Evolutionary conservation across 2,888 invertebrate species (phyloP), one percentile per base, ranked within the genome.

Genomic region (Tortricodes alternella): DNA sequence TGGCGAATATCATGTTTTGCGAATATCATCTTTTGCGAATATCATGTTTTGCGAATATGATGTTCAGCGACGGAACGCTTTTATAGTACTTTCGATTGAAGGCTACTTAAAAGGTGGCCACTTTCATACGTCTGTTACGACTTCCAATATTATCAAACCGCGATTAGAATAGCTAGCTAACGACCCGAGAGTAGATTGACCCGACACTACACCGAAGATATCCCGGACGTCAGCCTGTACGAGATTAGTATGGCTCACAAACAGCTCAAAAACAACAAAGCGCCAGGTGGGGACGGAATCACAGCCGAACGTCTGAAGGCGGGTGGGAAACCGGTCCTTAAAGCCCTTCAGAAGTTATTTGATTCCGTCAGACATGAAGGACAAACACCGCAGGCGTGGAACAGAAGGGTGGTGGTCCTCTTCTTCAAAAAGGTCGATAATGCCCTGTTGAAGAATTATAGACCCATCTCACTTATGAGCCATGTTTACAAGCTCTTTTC

Each of bases 401-500:
- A 6, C 8, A 6, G 8, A 6, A 24, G 23, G 7, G 7, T 24
- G 6, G 23, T 24, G 0, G 23, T 24, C 6, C 2, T 24, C 1
- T 24, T 24, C 8, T 2, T 8, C 3, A 24, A 24, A 8, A 24
- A 24, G 2, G 3, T 6, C 8, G 23, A 24, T 8, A 24, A 4
- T 6, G 3, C 5, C 7, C 23, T 8, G 8, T 5, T 21, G 3
- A 21, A 21, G 9, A 27, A 27, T 8, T 27, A 27, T 27, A 3
- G 27, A 8, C 27, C 27, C 27, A n/a, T 27, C 2, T 27, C 27
- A 3, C 16, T 18, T 16, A 2, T 41, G 41, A 41, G 41, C 41
- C 41, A 41, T 18, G 21, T 41, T 21, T 19, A 21, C n/a, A 41
- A 41, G 41, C 3, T 41, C 13, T 41, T 41, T 19, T 41, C 41